Evolutionary conservation across 2,888 invertebrate genomes (phyloP), one percentile per base, ranked within the genome.

Genomic region (Dryobotodes eremita): DNA sequence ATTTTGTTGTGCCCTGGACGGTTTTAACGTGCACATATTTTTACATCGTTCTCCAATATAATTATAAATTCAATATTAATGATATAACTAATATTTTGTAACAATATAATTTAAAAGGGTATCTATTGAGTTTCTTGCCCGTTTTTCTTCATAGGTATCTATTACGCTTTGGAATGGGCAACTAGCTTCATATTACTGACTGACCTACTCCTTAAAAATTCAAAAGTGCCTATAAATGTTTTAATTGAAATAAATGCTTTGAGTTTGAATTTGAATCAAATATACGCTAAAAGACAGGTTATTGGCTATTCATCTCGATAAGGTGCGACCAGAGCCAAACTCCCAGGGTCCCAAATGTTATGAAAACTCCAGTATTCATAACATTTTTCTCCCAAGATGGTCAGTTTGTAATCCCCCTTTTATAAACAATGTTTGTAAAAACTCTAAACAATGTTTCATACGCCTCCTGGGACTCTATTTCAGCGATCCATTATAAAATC

Each of bases 401-500:
- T 7, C 46, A 53, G 42, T 36, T 53, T 11, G 5, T 36, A 7
- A 46, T 46, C 17, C 23, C 0, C 17, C 20, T 65, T 59, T 81
- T 72, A 26, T 6, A 31, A 55, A 71, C n/a, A n/a, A n/a, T n/a
- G n/a, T 59, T 81, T 72, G n/a, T 6, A 31, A 55, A 71, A 73
- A 6, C 42, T 66, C 42, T 55, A 23, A n/a, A 55, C 46, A 55
- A 82, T 15, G 53, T 15, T 48, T 36, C 65, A 36, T 48, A 50
- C 0, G 17, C 36, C 48, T 36, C 36, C 13, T 17, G 50, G 23
- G 53, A 70, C 11, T 55, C 20, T 23, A 46, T 46, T 80, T 42
- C 8, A 55, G 15, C 36, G 15, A 82, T 80, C 66, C 48, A 80
- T 80, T 66, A 80, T 48, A 26, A 61, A 73, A 26, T 68, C 66